A percentile compares a stretch with the other conserved stretches of the same genome.
phyloP scores from a whole-genome alignment of 2,888 invertebrate species.

The Cephus spinipes region DNA sequence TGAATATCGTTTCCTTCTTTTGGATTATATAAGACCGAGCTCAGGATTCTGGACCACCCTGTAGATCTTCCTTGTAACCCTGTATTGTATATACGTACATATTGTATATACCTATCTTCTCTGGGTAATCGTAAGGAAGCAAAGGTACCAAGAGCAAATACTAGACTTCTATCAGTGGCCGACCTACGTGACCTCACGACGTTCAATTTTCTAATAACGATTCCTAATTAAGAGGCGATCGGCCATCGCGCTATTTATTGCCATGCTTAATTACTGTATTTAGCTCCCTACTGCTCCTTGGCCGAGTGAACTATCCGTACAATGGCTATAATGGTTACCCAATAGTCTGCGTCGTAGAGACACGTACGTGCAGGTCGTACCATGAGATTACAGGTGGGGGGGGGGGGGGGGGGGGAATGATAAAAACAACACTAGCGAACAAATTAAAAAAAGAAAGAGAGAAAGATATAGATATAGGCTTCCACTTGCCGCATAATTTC shows the following conservation, averaged over 20 bases:
- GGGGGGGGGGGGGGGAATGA: no score
- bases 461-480: not conserved
- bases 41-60: not conserved
- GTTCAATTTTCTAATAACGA: not conserved
- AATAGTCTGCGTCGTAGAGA: not conserved
- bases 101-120: not conserved
- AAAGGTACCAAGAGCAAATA: not conserved
- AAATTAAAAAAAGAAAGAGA: not conserved
- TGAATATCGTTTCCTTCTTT: not conserved
- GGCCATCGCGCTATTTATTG: conserved; percentile 30
- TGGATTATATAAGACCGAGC: not conserved
- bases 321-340: not conserved
- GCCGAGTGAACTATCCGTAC: not conserved
- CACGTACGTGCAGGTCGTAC: not conserved
- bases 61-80: not conserved
- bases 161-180: not conserved
- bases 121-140: not conserved
- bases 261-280: conserved; percentile 35
- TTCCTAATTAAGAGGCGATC: not conserved
- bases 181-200: not conserved
- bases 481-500: not conserved
- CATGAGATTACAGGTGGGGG: not conserved
- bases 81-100: no score
- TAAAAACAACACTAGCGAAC: not conserved
- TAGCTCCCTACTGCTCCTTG: conserved; percentile 17